Evolutionary conservation across 2,797 vertebrate species (phyloP).

Genomic region (Galaxias olidus): DNA sequence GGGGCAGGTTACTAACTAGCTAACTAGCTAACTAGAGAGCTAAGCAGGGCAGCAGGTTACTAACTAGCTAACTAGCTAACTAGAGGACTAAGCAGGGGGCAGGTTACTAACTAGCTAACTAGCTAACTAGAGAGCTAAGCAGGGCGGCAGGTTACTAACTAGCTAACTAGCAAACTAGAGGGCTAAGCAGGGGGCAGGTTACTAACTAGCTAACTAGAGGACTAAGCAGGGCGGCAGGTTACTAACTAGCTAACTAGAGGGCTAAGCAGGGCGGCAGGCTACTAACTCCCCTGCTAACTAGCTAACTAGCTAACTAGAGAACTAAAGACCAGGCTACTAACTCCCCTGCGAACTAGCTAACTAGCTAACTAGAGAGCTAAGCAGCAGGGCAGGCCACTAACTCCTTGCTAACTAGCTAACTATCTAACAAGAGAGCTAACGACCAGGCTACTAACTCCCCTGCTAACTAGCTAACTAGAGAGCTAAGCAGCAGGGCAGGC

Average conservation of each 20-base stretch:
- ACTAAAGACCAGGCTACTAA: too few relatives aligned
- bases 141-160: conserved; percentile 1
- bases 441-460: too few relatives aligned
- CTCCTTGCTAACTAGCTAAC: neutral
- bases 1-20: conserved; percentile 4
- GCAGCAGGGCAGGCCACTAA: neutral
- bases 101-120: conserved; percentile 1
- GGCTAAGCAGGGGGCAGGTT: conserved; percentile 5
- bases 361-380: neutral
- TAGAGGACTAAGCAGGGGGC: too few relatives aligned
- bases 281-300: too few relatives aligned
- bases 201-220: neutral
- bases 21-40: neutral
- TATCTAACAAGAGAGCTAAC: neutral
- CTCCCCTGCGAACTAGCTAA: too few relatives aligned
- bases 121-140: neutral
- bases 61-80: neutral
- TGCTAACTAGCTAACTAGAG: neutral
- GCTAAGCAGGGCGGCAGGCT: too few relatives aligned
- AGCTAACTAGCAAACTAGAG: neutral
- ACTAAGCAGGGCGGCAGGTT: too few relatives aligned
- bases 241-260: neutral
- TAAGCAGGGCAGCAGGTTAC: too few relatives aligned
- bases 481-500: conserved; percentile 4
- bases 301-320: neutral